A percentile compares a stretch with the other conserved stretches of the same genome.
These are phyloP conservation scores for Cepaea hortensis DNA, from an alignment of 2,888 invertebrate species.

Conservation along the genomic window DNA sequence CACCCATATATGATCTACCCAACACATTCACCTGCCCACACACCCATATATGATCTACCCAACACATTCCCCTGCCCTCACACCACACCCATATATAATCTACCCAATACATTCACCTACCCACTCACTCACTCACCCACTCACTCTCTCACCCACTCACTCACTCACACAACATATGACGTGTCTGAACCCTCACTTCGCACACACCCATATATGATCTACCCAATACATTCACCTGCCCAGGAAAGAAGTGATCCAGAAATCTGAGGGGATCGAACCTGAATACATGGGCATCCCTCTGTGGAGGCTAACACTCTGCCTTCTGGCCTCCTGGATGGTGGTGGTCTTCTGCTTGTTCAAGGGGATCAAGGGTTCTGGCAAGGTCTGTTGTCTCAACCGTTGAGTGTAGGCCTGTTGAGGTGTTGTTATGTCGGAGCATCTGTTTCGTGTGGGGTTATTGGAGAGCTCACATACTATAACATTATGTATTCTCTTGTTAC, in stretches of 20 bases:
- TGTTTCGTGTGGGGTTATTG: background rate
- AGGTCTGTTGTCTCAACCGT: slow-evolving; percentile 54
- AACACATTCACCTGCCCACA: background rate
- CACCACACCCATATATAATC: too few relatives aligned
- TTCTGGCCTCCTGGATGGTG: slow-evolving; percentile 67
- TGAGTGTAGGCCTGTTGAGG: background rate
- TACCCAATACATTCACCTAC: too few relatives aligned
- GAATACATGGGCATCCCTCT: slow-evolving; percentile 64
- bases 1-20: background rate
- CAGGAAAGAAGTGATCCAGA: slow-evolving; percentile 64
- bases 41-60: too few relatives aligned
- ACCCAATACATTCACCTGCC: slow-evolving; percentile 5
- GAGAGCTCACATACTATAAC: too few relatives aligned
- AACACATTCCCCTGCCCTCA: too few relatives aligned
- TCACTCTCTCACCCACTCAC: too few relatives aligned
- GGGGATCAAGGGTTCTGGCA: slow-evolving; percentile 70
- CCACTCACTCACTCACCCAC: too few relatives aligned
- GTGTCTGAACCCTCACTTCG: too few relatives aligned
- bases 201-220: too few relatives aligned
- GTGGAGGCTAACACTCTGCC: slow-evolving; percentile 67
- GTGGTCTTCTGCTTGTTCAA: slow-evolving; percentile 69
- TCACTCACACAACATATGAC: too few relatives aligned
- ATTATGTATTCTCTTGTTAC: background rate
- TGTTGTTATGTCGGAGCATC: background rate
- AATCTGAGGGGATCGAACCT: slow-evolving; percentile 57